phyloP scores from a whole-genome alignment of 1,140 invertebrate species.

The Drosophila parvula region DNA sequence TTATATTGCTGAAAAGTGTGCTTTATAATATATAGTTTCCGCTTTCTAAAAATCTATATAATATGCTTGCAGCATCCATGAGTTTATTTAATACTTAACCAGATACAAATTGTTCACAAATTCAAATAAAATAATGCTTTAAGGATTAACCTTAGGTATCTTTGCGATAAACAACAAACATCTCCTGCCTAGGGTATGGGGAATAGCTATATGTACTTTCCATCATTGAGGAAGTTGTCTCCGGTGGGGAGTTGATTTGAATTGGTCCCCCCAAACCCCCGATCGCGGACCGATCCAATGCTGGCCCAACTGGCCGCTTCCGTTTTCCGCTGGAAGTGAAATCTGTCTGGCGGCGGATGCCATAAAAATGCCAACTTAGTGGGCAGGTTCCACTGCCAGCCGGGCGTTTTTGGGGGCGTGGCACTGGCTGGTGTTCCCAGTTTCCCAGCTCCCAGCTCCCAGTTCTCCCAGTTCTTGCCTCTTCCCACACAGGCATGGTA shows the following conservation, averaged over 20 bases:
- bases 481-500: conserved; percentile 37
- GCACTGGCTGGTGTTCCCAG: conserved; percentile 15
- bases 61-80: accelerated
- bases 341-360: conserved; percentile 71
- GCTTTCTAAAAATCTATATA: neutral
- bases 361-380: conserved; percentile 77
- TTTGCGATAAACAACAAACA: no score
- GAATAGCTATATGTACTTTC: conserved; percentile 41
- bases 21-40: neutral
- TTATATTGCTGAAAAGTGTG: neutral
- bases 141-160: no score
- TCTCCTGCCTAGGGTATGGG: neutral
- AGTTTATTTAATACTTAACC: neutral
- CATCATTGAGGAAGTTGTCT: conserved; percentile 71
- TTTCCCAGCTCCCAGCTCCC: conserved; percentile 5
- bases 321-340: conserved; percentile 82
- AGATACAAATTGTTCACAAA: neutral
- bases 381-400: conserved; percentile 12
- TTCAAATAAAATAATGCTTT: no score
- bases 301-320: conserved; percentile 66
- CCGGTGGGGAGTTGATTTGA: conserved; percentile 43
- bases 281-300: conserved; percentile 4
- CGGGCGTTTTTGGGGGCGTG: conserved; percentile 26
- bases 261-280: conserved; percentile 17
- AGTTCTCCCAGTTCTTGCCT: conserved; percentile 10